These are phyloP conservation scores for Aporophyla nigra DNA, from an alignment of 2,888 invertebrate species.

Conservation along the genomic window DNA sequence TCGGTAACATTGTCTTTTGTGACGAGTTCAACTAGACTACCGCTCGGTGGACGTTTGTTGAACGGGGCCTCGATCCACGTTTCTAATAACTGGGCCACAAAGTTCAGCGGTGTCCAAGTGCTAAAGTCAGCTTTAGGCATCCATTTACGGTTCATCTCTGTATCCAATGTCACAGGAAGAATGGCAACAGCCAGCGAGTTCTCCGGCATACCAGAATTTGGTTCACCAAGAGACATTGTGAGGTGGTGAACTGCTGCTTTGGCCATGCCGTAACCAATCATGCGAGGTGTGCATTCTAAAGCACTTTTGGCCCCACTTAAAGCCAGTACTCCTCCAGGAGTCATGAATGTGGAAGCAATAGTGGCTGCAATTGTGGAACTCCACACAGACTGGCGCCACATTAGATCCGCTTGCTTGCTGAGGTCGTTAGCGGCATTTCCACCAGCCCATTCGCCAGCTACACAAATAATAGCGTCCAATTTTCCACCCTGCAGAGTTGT, in stretches of 20 bases:
- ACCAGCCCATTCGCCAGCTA: constrained; percentile 99
- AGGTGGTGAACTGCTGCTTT: constrained; percentile 99
- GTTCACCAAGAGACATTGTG: constrained; percentile 95
- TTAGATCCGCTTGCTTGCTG: constrained; percentile 96
- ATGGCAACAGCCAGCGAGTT: constrained; percentile 95
- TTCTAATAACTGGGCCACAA: constrained; percentile 96
- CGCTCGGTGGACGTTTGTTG: constrained; percentile 92
- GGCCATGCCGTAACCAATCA: constrained; percentile 93
- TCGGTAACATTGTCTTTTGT: constrained; percentile 96
- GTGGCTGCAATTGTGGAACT: constrained; percentile 97
- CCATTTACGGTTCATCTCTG: constrained; percentile 99
- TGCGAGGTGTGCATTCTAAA: constrained; percentile 95
- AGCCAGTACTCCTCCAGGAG: constrained; percentile 96
- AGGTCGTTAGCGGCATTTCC: constrained; percentile 98
- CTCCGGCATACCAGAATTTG: constrained; percentile 96
- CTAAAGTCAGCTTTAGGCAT: constrained; percentile 98
- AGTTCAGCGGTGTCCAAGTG: constrained; percentile 97
- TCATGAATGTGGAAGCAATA: constrained; percentile 95
- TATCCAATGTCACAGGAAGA: constrained; percentile 98
- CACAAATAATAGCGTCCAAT: constrained; percentile 98
- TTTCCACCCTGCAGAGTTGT: constrained; percentile 93
- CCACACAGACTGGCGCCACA: constrained; percentile 99
- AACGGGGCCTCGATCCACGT: constrained; percentile 95
- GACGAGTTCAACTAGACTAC: constrained; percentile 96
- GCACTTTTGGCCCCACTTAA: constrained; percentile 99